These are phyloP conservation scores for Tuta absoluta DNA, from an alignment of 2,888 invertebrate species.

Conservation along the genomic window DNA sequence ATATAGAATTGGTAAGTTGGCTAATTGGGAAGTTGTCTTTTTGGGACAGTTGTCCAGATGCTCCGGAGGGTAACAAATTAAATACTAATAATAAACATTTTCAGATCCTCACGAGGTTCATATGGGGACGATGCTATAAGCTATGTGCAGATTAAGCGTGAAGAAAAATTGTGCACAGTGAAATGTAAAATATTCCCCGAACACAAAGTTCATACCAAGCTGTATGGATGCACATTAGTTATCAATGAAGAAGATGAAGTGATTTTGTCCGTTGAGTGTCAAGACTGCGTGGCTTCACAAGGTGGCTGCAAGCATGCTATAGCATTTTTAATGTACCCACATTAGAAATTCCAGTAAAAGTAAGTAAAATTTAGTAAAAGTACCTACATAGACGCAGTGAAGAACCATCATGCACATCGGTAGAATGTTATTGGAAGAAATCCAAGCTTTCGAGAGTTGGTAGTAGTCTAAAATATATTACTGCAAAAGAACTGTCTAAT, in stretches of 20 bases:
- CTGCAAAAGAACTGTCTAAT: conserved; percentile 36
- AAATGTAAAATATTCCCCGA: conserved; percentile 44
- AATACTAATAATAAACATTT: conserved; percentile 24
- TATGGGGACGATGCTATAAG: conserved; percentile 44
- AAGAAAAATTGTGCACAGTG: conserved; percentile 37
- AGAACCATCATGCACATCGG: conserved; percentile 43
- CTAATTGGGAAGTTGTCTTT: too few relatives aligned
- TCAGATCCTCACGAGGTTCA: conserved; percentile 36
- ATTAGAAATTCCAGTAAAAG: too few relatives aligned
- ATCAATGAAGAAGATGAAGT: conserved; percentile 40
- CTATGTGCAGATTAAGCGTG: conserved; percentile 41
- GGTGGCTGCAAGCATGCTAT: conserved; percentile 49
- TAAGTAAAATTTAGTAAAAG: too few relatives aligned
- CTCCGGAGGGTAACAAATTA: too few relatives aligned
- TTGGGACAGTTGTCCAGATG: too few relatives aligned
- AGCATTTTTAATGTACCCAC: conserved; percentile 47
- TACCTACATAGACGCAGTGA: conserved; percentile 49
- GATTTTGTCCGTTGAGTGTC: conserved; percentile 35
- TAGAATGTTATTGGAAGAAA: conserved; percentile 47
- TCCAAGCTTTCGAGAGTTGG: conserved; percentile 44
- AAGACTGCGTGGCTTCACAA: conserved; percentile 42
- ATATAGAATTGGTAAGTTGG: too few relatives aligned
- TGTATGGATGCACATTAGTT: conserved; percentile 32
- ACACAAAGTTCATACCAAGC: conserved; percentile 42
- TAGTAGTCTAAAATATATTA: conserved; percentile 41